phyloP scores from a whole-genome alignment of 2,113 vertebrate species.

The Pseudorhombus dupliciocellatus region DNA sequence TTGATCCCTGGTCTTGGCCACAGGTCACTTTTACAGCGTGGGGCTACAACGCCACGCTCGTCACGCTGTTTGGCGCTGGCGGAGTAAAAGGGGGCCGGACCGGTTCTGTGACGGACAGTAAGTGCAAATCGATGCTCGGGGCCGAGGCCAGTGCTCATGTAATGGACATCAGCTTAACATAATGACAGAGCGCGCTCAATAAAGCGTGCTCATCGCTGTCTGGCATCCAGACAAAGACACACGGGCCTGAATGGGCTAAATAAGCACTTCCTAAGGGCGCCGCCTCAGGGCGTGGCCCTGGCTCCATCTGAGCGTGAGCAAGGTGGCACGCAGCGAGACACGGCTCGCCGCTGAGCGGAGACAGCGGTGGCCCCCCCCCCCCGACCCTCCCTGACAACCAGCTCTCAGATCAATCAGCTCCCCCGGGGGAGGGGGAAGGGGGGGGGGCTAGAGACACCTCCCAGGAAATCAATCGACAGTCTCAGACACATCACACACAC shows the following conservation, averaged over 20 bases:
- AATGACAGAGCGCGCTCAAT: conserved; percentile 46
- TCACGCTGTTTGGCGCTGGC: not conserved
- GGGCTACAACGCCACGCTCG: not conserved
- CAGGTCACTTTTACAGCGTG: no score
- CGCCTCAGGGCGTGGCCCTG: conserved; percentile 12
- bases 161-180: conserved; percentile 59
- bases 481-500: conserved; percentile 49
- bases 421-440: not conserved
- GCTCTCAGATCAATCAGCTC: conserved; percentile 54
- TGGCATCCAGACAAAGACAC: conserved; percentile 38
- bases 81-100: not conserved
- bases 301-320: conserved; percentile 28
- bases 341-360: conserved; percentile 9
- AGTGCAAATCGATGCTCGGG: conserved; percentile 47
- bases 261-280: conserved; percentile 24
- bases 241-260: conserved; percentile 41
- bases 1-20: no score
- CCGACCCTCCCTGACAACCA: conserved; percentile 28
- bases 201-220: conserved; percentile 44
- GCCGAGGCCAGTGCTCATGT: conserved; percentile 37
- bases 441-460: conserved; percentile 32
- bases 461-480: conserved; percentile 36
- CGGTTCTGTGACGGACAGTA: conserved; percentile 41
- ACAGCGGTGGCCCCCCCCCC: conserved; percentile 28
- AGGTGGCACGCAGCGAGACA: conserved; percentile 43